phyloP scores from a whole-genome alignment of 2,888 invertebrate species.

The Craniophora ligustri region DNA sequence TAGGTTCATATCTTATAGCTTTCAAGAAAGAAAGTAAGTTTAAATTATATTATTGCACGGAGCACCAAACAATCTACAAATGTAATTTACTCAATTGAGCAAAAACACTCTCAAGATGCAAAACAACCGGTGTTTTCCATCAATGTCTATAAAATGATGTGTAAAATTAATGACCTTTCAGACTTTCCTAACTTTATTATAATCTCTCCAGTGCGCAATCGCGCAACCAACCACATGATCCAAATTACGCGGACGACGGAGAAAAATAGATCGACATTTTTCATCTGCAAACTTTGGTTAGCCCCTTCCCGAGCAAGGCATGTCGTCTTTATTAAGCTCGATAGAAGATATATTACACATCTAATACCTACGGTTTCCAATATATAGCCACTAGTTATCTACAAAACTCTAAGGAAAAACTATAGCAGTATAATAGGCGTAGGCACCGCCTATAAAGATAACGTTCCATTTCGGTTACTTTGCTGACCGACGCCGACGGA shows the following conservation, averaged over 20 bases:
- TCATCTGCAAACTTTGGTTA: constrained; percentile 65
- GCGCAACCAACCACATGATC: constrained; percentile 76
- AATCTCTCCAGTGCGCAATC: constrained; percentile 75
- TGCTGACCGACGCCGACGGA: constrained; percentile 59
- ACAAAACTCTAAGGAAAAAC: constrained; percentile 54
- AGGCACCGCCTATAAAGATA: constrained; percentile 64
- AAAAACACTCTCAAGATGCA: constrained; percentile 36
- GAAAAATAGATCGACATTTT: constrained; percentile 81
- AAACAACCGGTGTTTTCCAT: constrained; percentile 61
- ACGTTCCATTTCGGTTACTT: constrained; percentile 56
- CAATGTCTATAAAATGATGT: constrained; percentile 67
- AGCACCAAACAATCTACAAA: constrained; percentile 12
- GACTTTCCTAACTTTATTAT: constrained; percentile 74
- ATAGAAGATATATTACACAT: constrained; percentile 50
- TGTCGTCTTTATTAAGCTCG: constrained; percentile 52
- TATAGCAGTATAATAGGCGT: constrained; percentile 62
- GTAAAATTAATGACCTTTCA: constrained; percentile 75
- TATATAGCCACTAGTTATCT: constrained; percentile 23
- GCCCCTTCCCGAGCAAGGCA: constrained; percentile 49
- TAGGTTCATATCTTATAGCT: no score
- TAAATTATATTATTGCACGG: not conserved
- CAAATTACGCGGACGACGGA: constrained; percentile 75
- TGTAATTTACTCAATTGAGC: constrained; percentile 16
- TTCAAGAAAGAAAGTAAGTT: not conserved
- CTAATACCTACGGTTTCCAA: constrained; percentile 44